Conservation (phyloP, 2,113 vertebrate genomes). For the Grantiella picta region DNA sequence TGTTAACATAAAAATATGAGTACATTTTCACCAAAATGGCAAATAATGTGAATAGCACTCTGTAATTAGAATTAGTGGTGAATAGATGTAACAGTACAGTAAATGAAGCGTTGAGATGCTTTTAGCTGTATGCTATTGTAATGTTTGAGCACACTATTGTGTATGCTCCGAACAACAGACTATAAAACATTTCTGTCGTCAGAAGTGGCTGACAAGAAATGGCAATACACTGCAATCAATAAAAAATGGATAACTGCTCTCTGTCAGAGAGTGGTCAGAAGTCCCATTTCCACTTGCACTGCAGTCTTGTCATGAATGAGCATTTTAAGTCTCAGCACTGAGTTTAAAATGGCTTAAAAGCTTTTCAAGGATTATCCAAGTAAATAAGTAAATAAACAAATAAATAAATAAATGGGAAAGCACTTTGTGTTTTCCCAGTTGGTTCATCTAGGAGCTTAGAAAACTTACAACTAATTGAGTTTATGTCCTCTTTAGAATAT, state of each 20-base stretch:
- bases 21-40: not conserved
- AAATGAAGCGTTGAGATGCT: not conserved
- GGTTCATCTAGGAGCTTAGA: not conserved
- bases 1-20: not conserved
- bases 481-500: not conserved
- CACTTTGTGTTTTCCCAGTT: not conserved
- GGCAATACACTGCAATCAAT: not conserved
- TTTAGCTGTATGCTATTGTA: not conserved
- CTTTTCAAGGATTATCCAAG: not conserved
- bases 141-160: not conserved
- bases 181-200: not conserved
- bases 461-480: not conserved
- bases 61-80: not conserved
- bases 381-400: not conserved
- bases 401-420: not conserved
- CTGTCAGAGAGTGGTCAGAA: not conserved
- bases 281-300: not conserved
- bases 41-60: not conserved
- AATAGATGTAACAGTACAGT: not conserved
- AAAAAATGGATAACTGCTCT: not conserved
- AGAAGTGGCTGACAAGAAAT: accelerated
- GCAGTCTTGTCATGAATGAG: not conserved
- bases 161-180: not conserved
- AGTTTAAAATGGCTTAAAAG: not conserved
- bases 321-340: not conserved